Conservation (phyloP, 2,888 invertebrate species). For the Reticulitermes lucifugus region DNA sequence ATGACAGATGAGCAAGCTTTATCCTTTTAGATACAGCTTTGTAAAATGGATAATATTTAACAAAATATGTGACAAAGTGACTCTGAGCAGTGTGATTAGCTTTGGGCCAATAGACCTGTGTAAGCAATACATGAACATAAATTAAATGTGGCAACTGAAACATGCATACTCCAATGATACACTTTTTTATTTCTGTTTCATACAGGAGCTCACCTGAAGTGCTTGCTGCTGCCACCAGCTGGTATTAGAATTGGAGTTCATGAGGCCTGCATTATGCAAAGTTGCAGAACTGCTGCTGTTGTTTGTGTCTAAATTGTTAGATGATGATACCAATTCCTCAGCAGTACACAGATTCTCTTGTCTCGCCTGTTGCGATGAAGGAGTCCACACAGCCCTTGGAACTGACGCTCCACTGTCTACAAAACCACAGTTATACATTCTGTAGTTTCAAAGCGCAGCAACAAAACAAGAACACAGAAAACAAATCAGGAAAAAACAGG, state of each 20-base stretch:
- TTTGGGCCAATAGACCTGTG: too few species aligned
- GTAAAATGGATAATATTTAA: not conserved
- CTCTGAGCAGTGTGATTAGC: too few species aligned
- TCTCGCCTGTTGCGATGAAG: conserved; percentile 38
- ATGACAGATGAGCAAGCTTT: too few species aligned
- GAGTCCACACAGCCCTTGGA: conserved; percentile 50
- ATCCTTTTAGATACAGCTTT: not conserved
- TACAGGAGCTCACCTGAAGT: conserved; percentile 57
- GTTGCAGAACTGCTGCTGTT: conserved; percentile 32
- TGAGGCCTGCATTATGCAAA: not conserved
- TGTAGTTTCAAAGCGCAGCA: too few species aligned
- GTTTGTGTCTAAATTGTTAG: conserved; percentile 28
- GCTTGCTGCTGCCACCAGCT: conserved; percentile 59
- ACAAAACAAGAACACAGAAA: too few species aligned
- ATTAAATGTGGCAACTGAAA: too few species aligned
- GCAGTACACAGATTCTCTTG: conserved; percentile 43
- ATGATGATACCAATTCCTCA: conserved; percentile 41
- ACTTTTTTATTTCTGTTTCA: not conserved
- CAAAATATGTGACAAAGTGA: too few species aligned
- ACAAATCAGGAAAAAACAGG: too few species aligned
- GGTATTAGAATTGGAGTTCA: not conserved
- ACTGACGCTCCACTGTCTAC: conserved; percentile 29
- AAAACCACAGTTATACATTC: not conserved
- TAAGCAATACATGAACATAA: too few species aligned
- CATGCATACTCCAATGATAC: too few species aligned